phyloP scores from a whole-genome alignment of 2,797 vertebrate genomes.

The Lepidocolaptes lacrymiger region DNA sequence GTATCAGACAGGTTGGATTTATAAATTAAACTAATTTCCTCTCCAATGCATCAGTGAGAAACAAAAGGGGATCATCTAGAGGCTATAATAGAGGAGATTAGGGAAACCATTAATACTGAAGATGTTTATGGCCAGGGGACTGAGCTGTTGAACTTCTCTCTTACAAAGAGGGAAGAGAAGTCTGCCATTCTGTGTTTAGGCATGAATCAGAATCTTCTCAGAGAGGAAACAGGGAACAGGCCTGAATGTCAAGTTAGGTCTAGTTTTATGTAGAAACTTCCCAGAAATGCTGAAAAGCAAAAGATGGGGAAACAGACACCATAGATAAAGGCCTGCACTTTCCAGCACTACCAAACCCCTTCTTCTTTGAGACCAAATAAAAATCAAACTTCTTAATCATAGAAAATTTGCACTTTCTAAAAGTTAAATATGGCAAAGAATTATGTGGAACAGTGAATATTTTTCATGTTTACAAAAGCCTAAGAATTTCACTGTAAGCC shows the following conservation, averaged over 20 bases:
- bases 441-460: slow-evolving; percentile 22
- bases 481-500: slow-evolving; percentile 54
- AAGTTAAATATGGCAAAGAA: slow-evolving; percentile 28
- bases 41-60: neutral
- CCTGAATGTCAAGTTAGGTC: neutral
- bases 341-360: slow-evolving; percentile 35
- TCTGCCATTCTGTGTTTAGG: neutral
- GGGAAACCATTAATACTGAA: neutral
- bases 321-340: slow-evolving; percentile 2
- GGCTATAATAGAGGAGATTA: neutral
- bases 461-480: slow-evolving; percentile 61
- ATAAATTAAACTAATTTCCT: slow-evolving; percentile 7
- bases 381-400: slow-evolving; percentile 27
- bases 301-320: neutral
- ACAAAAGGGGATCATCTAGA: neutral
- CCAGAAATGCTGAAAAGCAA: slow-evolving; percentile 12
- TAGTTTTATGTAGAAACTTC: neutral
- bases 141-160: neutral
- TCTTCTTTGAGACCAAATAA: slow-evolving; percentile 62
- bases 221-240: slow-evolving; percentile 26
- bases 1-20: neutral
- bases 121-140: neutral
- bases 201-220: neutral
- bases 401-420: slow-evolving; percentile 57
- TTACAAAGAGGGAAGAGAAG: neutral